These are phyloP conservation scores for Glandiceps talaboti DNA, from an alignment of 53 echinoderm and acorn worm genomes.

Conservation along the genomic window DNA sequence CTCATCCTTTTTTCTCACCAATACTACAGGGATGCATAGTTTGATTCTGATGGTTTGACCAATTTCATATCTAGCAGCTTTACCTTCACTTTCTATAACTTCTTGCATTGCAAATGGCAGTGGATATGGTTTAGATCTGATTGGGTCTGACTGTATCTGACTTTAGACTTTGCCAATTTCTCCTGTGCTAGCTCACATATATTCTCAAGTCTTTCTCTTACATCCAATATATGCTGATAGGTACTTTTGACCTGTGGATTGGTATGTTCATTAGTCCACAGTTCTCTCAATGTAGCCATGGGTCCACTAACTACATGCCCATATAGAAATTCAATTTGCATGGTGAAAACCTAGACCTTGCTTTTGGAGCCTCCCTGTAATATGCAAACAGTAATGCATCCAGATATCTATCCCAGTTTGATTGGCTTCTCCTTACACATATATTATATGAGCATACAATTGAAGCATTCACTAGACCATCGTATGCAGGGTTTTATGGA, in stretches of 20 bases:
- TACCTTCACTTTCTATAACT: too few species aligned
- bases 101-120: too few species aligned
- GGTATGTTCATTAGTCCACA: neutral
- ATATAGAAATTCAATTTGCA: slow-evolving; percentile 7
- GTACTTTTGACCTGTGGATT: neutral
- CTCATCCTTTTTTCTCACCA: too few species aligned
- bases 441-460: neutral
- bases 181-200: slow-evolving; percentile 5
- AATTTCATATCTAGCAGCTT: too few species aligned
- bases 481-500: neutral
- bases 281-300: neutral
- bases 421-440: neutral
- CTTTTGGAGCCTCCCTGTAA: neutral
- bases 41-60: too few species aligned
- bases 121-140: too few species aligned
- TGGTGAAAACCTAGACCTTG: neutral
- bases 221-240: neutral
- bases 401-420: slow-evolving; percentile 3
- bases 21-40: too few species aligned
- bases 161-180: too few species aligned
- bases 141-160: too few species aligned
- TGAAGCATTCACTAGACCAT: slow-evolving; percentile 2
- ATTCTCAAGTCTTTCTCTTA: neutral
- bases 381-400: neutral
- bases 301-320: slow-evolving; percentile 1